phyloP scores from a whole-genome alignment of 1,140 invertebrate genomes.

The Pseudobourletiella spinata region DNA sequence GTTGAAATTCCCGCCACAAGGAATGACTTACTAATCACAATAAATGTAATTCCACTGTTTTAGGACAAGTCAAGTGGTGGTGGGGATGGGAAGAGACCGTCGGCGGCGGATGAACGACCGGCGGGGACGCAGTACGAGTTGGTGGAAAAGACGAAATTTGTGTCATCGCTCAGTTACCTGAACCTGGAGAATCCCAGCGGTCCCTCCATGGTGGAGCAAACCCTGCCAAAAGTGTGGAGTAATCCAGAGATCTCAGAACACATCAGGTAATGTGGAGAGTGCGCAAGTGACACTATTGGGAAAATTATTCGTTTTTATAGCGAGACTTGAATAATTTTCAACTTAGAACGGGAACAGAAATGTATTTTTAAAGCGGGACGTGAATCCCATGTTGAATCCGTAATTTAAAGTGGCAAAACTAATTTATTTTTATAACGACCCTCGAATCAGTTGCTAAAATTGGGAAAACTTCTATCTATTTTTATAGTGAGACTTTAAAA shows the following conservation, averaged over 20 bases:
- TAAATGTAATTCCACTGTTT: constrained; percentile 4
- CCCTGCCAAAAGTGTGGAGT: constrained; percentile 65
- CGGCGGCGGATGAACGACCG: not conserved
- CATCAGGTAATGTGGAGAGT: constrained; percentile 39
- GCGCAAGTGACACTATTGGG: too few relatives aligned
- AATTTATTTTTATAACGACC: not conserved
- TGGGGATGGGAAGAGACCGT: not conserved
- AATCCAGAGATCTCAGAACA: constrained; percentile 50
- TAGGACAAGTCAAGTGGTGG: constrained; percentile 7
- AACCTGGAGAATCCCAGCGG: constrained; percentile 51
- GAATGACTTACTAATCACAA: not conserved
- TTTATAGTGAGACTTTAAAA: too few relatives aligned
- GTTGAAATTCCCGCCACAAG: too few relatives aligned
- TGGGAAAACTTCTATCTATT: too few relatives aligned
- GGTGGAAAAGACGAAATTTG: constrained; percentile 23
- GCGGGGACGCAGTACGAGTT: constrained; percentile 22
- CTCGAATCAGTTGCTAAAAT: too few relatives aligned
- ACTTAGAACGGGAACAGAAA: too few relatives aligned
- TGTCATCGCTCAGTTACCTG: constrained; percentile 39
- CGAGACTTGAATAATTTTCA: too few relatives aligned
- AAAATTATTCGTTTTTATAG: too few relatives aligned
- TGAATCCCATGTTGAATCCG: too few relatives aligned
- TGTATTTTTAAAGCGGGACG: too few relatives aligned
- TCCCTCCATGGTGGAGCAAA: constrained; percentile 53
- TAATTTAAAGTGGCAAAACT: not conserved